Conservation (phyloP, 1,140 invertebrate species). For the Apocrypta bakeri region DNA sequence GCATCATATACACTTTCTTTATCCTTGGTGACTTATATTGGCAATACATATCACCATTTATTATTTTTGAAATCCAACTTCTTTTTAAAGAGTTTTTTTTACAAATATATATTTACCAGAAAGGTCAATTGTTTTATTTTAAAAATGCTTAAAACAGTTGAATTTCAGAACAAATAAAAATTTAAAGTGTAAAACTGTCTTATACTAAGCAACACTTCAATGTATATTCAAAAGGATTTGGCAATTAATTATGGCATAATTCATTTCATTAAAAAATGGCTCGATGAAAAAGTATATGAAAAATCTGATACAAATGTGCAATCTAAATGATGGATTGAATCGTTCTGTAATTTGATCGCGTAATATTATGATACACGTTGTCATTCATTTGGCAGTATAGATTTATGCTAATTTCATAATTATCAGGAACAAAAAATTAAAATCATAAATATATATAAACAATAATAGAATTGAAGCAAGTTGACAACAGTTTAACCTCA, state of each 20-base stretch:
- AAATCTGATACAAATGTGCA: background rate
- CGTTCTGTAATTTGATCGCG: conserved; percentile 40
- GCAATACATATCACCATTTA: background rate
- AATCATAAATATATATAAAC: conserved; percentile 2
- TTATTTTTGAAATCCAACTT: background rate
- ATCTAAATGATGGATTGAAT: conserved; percentile 55
- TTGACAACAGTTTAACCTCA: conserved; percentile 18
- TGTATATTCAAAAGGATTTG: conserved; percentile 57
- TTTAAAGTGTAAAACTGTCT: background rate
- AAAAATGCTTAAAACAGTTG: background rate
- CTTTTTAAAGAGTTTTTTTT: background rate
- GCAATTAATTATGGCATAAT: conserved; percentile 58
- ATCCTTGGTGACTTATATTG: background rate
- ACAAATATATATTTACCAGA: background rate
- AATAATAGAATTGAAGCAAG: conserved; percentile 9
- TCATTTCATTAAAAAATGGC: conserved; percentile 17
- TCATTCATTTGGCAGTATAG: conserved; percentile 37
- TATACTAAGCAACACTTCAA: background rate
- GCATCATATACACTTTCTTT: background rate
- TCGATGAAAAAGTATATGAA: background rate
- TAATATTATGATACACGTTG: conserved; percentile 27
- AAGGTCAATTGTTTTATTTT: background rate
- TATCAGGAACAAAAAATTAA: conserved; percentile 3
- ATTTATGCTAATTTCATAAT: background rate
- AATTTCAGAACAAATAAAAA: background rate